phyloP scores from a whole-genome alignment of 1,140 invertebrate genomes.

The Pygmarrhopalites habei region DNA sequence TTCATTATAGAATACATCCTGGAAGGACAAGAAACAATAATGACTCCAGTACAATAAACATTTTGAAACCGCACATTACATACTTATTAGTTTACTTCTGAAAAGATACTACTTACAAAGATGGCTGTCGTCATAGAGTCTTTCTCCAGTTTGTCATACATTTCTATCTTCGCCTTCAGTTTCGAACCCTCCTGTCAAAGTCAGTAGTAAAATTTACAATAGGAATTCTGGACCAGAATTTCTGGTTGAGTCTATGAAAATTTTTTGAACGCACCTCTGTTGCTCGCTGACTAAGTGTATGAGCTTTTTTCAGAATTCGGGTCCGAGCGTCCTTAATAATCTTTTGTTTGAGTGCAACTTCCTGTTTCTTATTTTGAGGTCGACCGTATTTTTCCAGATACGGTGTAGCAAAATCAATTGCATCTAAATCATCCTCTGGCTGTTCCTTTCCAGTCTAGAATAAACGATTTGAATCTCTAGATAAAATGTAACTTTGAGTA shows the following conservation, averaged over 20 bases:
- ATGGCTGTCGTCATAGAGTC: conserved; percentile 14
- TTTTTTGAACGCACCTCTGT: not conserved
- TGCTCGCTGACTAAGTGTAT: too few relatives aligned
- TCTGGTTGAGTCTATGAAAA: too few relatives aligned
- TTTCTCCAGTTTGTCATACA: conserved; percentile 12
- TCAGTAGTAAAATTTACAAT: too few relatives aligned
- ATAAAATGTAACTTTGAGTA: not conserved
- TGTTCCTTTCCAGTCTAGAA: not conserved
- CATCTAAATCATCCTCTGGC: conserved; percentile 9
- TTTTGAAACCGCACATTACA: too few relatives aligned
- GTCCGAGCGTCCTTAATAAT: conserved; percentile 24
- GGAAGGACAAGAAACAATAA: too few relatives aligned
- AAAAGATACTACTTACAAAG: too few relatives aligned
- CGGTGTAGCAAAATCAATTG: conserved; percentile 33
- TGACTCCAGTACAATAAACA: too few relatives aligned
- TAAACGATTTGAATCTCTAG: not conserved
- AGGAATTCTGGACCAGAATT: too few relatives aligned
- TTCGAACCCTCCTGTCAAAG: conserved; percentile 18
- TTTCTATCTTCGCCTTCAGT: conserved; percentile 19
- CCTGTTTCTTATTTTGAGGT: conserved; percentile 24
- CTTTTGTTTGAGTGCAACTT: conserved; percentile 31
- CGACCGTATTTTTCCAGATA: conserved; percentile 31
- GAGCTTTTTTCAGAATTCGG: conserved; percentile 19
- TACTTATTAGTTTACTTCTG: too few relatives aligned
- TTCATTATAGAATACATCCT: conserved; percentile 22